A percentile compares a stretch with the other conserved stretches of the same genome.
Evolutionary conservation across 1,140 invertebrate genomes (phyloP).

Genomic region (Dolichoris vasculosae): DNA sequence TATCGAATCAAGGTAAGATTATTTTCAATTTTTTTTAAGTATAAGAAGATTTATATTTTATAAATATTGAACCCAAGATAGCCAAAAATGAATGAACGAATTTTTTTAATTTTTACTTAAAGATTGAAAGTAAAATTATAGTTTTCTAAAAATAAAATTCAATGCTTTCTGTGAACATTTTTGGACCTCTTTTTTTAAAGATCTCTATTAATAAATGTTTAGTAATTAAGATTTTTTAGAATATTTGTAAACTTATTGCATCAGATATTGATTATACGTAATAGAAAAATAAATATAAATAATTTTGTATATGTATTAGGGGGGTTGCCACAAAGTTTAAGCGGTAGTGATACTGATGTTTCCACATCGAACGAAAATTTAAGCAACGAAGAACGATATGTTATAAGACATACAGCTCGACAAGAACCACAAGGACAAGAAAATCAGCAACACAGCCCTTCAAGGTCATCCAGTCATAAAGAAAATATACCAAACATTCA

Average conservation of each 20-base stretch:
- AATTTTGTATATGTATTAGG: slow-evolving; percentile 61
- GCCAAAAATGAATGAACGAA: too few relatives aligned
- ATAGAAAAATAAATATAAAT: slow-evolving; percentile 47
- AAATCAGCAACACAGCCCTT: slow-evolving; percentile 78
- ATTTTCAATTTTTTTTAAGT: neutral
- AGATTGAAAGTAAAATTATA: too few relatives aligned
- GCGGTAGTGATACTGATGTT: slow-evolving; percentile 92
- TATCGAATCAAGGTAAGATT: slow-evolving; percentile 71
- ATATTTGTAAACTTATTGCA: neutral
- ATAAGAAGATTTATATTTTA: neutral
- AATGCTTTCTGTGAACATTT: too few relatives aligned
- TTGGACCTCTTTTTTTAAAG: too few relatives aligned
- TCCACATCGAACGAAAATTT: slow-evolving; percentile 93
- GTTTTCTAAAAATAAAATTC: too few relatives aligned
- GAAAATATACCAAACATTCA: slow-evolving; percentile 75
- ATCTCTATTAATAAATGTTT: neutral
- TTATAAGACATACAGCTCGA: slow-evolving; percentile 85
- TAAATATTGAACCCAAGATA: too few relatives aligned
- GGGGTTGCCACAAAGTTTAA: slow-evolving; percentile 83
- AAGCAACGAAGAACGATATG: slow-evolving; percentile 88
- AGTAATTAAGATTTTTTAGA: neutral
- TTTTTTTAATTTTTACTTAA: neutral
- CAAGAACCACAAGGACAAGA: slow-evolving; percentile 96
- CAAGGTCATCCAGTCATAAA: slow-evolving; percentile 73
- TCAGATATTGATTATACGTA: neutral